Evolutionary conservation across 2,113 vertebrate genomes (phyloP).

Genomic region (Psittacus erithacus): DNA sequence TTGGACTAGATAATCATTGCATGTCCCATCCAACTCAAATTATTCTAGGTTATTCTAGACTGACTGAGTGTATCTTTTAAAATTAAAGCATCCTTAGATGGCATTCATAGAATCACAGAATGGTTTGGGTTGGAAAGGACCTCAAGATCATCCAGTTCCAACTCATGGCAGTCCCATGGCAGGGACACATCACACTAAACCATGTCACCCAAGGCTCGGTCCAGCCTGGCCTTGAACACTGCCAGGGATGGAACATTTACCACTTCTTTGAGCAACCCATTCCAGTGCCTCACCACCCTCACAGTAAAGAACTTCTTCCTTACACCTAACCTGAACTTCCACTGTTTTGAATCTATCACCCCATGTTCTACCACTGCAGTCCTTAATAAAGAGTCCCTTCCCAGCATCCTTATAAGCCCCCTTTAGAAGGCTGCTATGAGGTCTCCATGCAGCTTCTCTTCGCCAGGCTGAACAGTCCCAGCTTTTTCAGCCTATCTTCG

Average conservation of each 20-base stretch:
- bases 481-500: no score
- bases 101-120: not conserved
- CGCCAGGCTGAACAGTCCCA: no score
- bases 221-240: not conserved
- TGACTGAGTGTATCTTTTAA: not conserved
- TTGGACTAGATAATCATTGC: not conserved
- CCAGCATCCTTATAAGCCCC: no score
- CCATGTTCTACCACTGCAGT: no score
- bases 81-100: not conserved
- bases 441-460: no score
- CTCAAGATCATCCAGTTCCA: not conserved
- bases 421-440: no score
- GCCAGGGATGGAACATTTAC: not conserved
- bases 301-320: not conserved
- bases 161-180: no score
- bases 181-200: not conserved
- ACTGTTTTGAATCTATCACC: no score
- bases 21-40: not conserved
- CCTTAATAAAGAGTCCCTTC: no score
- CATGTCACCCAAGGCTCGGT: not conserved
- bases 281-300: not conserved
- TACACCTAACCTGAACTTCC: not conserved
- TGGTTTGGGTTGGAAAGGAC: not conserved
- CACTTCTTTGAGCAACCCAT: not conserved
- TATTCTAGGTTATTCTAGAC: not conserved